phyloP scores from a whole-genome alignment of 1,140 invertebrate species.

The Nasonia giraulti region DNA sequence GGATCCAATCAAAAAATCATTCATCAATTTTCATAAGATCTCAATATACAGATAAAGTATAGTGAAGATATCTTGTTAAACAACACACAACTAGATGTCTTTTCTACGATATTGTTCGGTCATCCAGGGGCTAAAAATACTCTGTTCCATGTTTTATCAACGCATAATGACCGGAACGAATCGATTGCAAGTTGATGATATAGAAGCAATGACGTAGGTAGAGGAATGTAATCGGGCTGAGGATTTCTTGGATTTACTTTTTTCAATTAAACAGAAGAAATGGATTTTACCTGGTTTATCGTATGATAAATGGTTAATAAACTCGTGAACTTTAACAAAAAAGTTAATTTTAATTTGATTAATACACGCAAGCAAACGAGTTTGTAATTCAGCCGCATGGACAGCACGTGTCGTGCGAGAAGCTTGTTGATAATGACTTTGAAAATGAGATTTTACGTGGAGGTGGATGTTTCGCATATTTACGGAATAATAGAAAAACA shows the following conservation, averaged over 20 bases:
- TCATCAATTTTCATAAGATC: no score
- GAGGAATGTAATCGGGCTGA: slow-evolving; percentile 27
- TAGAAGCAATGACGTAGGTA: not conserved
- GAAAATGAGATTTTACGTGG: no score
- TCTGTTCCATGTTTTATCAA: not conserved
- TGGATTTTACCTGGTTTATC: not conserved
- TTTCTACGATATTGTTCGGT: slow-evolving; percentile 10
- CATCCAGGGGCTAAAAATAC: not conserved
- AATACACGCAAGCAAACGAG: no score
- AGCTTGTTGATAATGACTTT: no score
- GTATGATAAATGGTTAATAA: not conserved
- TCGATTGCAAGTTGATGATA: slow-evolving; percentile 11
- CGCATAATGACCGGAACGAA: not conserved
- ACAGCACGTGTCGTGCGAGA: no score
- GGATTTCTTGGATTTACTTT: slow-evolving; percentile 13
- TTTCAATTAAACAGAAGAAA: not conserved
- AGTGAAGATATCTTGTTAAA: no score
- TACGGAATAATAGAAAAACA: no score
- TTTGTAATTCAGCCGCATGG: no score
- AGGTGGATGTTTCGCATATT: no score
- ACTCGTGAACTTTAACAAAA: not conserved
- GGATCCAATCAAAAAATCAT: no score
- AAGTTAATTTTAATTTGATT: not conserved
- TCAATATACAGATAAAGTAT: no score
- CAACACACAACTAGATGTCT: not conserved